Base-by-base conservation (phyloP, 1,140 invertebrate species). In the Nebria ingens region DNA sequence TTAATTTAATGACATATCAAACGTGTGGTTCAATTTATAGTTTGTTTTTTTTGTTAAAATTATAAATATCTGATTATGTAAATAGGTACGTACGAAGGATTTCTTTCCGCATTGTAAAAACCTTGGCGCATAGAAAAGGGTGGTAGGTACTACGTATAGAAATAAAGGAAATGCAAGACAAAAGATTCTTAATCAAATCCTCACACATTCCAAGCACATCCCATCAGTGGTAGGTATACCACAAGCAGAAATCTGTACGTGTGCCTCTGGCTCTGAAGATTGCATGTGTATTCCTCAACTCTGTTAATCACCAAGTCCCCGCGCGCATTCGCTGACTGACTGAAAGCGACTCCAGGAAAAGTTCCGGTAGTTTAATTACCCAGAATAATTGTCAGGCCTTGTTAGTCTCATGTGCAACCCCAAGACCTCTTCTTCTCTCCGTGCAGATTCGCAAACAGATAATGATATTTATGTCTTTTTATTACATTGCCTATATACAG, bases 351-450 rank as follows among this genome's bases (percentile, higher is more conserved):
- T 61, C 59, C 63, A 58, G 58, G 58, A 62, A 68, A 68, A 68
- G 65, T 67, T 68, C 52, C 59, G 64, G 59, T 59, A 56, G 61
- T 62, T 67, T 69, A 69, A 69, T 69, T 69, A 69, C 65, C 68
- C 66, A 66, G 68, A 69, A 69, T 69, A 68, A 69, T 69, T 68
- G 68, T 67, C 68, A 66, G 58, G 64, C 65, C 65, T 69, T 68
- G 68, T 69, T 69, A 68, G 63, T 56, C 63, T 56, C 55, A 61
- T 63, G 64, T 62, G 56, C 52, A 29, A 38, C 21, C 19, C 51
- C 13, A n/a, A 6, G 25, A 6, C 4, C 13, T 29, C 25, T 29
- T 45, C 40, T 17, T 9, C 3, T 17, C 15, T 6, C 40, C 6
- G 15, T 17, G 40, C 6, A 45, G 40, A 45, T 45, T 17, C 40